These are phyloP conservation scores for Rhagonycha fulva DNA, from an alignment of 2,888 invertebrate genomes.

Conservation along the genomic window DNA sequence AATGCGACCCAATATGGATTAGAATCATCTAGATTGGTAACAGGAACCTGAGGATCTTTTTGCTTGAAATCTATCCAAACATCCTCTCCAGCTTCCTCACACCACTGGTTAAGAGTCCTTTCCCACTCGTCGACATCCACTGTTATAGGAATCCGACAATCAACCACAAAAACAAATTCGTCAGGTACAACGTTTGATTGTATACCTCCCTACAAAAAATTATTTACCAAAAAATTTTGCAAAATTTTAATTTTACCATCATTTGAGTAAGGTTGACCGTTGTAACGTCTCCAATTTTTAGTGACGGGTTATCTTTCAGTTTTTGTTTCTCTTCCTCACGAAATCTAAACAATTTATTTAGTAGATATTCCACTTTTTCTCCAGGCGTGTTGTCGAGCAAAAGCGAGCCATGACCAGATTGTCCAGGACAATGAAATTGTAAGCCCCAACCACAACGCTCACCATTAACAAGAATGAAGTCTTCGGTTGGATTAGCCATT, in stretches of 20 bases:
- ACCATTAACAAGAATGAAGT: conserved; percentile 71
- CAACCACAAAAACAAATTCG: conserved; percentile 64
- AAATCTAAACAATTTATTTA: conserved; percentile 74
- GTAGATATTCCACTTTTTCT: conserved; percentile 75
- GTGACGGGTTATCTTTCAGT: conserved; percentile 65
- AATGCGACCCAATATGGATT: conserved; percentile 68
- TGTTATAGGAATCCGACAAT: conserved; percentile 70
- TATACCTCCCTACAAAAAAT: conserved; percentile 62
- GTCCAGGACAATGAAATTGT: conserved; percentile 76
- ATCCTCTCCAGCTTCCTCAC: conserved; percentile 63
- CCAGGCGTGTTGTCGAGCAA: conserved; percentile 81
- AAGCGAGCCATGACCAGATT: conserved; percentile 86
- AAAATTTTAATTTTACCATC: conserved; percentile 57
- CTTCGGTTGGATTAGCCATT: conserved; percentile 69
- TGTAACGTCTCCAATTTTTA: conserved; percentile 83
- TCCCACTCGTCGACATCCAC: conserved; percentile 67
- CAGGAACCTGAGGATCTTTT: conserved; percentile 57
- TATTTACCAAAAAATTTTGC: not conserved
- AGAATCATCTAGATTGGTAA: conserved; percentile 58
- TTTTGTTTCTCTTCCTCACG: conserved; percentile 69
- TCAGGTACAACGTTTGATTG: conserved; percentile 79
- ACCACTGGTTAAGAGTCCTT: conserved; percentile 51
- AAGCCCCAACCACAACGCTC: conserved; percentile 55
- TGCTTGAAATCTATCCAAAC: conserved; percentile 60
- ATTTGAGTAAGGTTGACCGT: conserved; percentile 83